These are phyloP conservation scores for Amiota minor DNA, from an alignment of 2,888 invertebrate genomes.

Conservation along the genomic window DNA sequence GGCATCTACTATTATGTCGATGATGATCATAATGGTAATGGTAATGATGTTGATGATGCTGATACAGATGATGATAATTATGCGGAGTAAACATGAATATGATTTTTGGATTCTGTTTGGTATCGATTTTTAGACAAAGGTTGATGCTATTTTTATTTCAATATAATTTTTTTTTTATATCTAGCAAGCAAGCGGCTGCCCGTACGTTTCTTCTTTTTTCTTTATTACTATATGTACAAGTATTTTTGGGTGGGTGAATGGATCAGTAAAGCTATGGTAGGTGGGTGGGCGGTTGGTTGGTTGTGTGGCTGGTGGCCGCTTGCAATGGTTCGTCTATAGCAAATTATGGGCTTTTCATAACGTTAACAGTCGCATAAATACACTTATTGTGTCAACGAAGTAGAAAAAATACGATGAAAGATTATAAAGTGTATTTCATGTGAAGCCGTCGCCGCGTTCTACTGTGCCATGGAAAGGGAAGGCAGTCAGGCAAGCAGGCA, in stretches of 20 bases:
- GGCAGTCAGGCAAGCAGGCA: slow-evolving; percentile 29
- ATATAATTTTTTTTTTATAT: slow-evolving; percentile 7
- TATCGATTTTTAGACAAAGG: slow-evolving; percentile 67
- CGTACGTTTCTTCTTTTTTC: slow-evolving; percentile 10
- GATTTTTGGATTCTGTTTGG: slow-evolving; percentile 66
- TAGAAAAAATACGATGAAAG: slow-evolving; percentile 75
- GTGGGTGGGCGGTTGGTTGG: slow-evolving; percentile 30
- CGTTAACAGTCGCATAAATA: slow-evolving; percentile 67
- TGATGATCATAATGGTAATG: not conserved
- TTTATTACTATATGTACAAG: not conserved
- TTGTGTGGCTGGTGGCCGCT: slow-evolving; percentile 48
- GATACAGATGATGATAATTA: slow-evolving; percentile 3
- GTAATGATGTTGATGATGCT: slow-evolving; percentile 7
- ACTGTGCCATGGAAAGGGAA: slow-evolving; percentile 26
- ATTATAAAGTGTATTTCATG: slow-evolving; percentile 72
- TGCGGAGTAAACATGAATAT: slow-evolving; percentile 34
- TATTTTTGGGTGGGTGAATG: slow-evolving; percentile 32
- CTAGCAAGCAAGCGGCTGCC: not conserved
- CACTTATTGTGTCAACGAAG: slow-evolving; percentile 71
- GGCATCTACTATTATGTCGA: slow-evolving; percentile 18
- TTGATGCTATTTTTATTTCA: slow-evolving; percentile 1
- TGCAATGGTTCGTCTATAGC: slow-evolving; percentile 40
- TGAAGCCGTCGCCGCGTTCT: slow-evolving; percentile 37
- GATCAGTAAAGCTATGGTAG: not conserved
- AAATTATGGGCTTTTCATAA: slow-evolving; percentile 70